Evolutionary conservation across 2,888 invertebrate species (phyloP).

Genomic region (Sarcophaga caerulescens): DNA sequence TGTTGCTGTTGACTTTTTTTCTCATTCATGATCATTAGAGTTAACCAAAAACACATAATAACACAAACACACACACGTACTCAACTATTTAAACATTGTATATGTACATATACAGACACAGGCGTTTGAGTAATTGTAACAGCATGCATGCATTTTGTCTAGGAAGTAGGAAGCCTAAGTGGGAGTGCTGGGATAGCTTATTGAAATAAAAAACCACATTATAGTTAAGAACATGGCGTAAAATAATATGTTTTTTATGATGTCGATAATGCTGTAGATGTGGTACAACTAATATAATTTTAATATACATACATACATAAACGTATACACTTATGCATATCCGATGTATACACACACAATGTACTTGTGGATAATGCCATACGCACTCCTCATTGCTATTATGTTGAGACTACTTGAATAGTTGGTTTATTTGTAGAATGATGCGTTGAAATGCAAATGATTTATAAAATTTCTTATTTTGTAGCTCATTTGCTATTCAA

Average conservation of each 20-base stretch:
- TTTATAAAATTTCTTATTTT: too few relatives aligned
- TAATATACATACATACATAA: slow-evolving; percentile 3
- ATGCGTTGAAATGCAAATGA: too few relatives aligned
- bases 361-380: not conserved
- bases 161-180: not conserved
- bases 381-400: too few relatives aligned
- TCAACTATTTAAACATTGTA: not conserved
- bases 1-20: slow-evolving; percentile 7
- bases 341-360: not conserved
- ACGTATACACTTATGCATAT: not conserved
- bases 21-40: slow-evolving; percentile 36
- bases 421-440: too few relatives aligned
- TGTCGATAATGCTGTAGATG: slow-evolving; percentile 61
- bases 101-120: not conserved
- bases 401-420: too few relatives aligned
- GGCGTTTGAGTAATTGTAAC: slow-evolving; percentile 14
- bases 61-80: not conserved
- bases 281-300: slow-evolving; percentile 61
- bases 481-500: too few relatives aligned
- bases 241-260: slow-evolving; percentile 61
- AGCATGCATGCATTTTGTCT: slow-evolving; percentile 13
- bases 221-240: slow-evolving; percentile 52
- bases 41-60: slow-evolving; percentile 43
- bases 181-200: not conserved
- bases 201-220: slow-evolving; percentile 35